Conservation (phyloP, 2,797 vertebrate genomes). For the Hoplostethus atlanticus region DNA sequence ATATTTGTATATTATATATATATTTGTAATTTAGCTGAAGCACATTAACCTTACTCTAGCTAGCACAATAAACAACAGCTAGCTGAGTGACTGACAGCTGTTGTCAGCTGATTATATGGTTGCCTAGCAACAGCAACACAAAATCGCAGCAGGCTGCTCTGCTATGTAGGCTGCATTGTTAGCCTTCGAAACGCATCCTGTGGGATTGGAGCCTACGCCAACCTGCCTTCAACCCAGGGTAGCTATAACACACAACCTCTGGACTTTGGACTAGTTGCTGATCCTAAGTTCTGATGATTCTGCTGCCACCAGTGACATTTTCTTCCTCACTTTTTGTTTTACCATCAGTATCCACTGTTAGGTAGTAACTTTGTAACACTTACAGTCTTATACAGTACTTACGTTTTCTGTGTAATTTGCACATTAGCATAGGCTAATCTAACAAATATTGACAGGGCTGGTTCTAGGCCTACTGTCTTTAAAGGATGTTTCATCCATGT, state of each 20-base stretch:
- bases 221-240: neutral
- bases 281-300: neutral
- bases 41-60: neutral
- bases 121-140: constrained; percentile 48
- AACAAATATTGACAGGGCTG: too few species aligned
- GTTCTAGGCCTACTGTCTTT: too few species aligned
- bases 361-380: too few species aligned
- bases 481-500: too few species aligned
- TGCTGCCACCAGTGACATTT: neutral
- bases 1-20: too few species aligned
- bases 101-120: neutral
- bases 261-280: constrained; percentile 7
- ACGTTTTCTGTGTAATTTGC: too few species aligned
- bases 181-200: neutral
- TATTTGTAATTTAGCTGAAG: too few species aligned
- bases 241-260: neutral
- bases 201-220: neutral
- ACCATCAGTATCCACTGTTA: neutral
- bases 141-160: constrained; percentile 2
- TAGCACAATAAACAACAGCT: neutral
- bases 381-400: too few species aligned
- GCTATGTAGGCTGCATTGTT: neutral
- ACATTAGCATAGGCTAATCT: too few species aligned
- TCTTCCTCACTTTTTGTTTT: neutral
- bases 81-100: neutral